Conservation (phyloP, 2,797 vertebrate genomes). For the Coreius guichenoti region DNA sequence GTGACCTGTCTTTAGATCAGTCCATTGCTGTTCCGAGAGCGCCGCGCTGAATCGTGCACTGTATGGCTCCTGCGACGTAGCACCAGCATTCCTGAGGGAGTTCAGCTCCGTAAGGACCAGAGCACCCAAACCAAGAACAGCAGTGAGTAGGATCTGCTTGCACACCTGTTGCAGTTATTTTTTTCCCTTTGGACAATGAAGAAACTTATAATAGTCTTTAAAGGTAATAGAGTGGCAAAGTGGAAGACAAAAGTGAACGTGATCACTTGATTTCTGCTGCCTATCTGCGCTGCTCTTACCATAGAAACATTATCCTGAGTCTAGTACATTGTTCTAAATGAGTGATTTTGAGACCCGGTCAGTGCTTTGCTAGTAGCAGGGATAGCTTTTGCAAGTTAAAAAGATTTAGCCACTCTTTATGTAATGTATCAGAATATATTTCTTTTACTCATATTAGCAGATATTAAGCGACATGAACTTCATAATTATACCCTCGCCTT, state of each 20-base stretch:
- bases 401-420: not conserved
- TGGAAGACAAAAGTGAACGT: not conserved
- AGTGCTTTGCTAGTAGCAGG: not conserved
- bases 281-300: not conserved
- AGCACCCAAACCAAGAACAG: constrained; percentile 50
- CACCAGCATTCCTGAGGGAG: constrained; percentile 61
- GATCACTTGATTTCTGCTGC: not conserved
- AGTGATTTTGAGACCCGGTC: not conserved
- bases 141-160: constrained; percentile 64
- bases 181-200: not conserved
- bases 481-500: not conserved
- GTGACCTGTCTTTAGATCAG: constrained; percentile 65
- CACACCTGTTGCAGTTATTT: not conserved
- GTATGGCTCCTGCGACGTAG: constrained; percentile 74
- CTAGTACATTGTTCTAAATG: not conserved
- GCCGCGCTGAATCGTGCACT: constrained; percentile 67
- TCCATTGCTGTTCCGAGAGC: constrained; percentile 71
- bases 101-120: constrained; percentile 55
- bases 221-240: not conserved
- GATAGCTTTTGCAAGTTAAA: not conserved
- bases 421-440: not conserved
- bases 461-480: not conserved
- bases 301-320: not conserved
- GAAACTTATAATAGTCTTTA: not conserved
- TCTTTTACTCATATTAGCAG: not conserved